A percentile compares a stretch with the other conserved stretches of the same genome.
These are phyloP conservation scores for Plagodis pulveraria DNA, from an alignment of 2,888 invertebrate species.

Conservation along the genomic window DNA sequence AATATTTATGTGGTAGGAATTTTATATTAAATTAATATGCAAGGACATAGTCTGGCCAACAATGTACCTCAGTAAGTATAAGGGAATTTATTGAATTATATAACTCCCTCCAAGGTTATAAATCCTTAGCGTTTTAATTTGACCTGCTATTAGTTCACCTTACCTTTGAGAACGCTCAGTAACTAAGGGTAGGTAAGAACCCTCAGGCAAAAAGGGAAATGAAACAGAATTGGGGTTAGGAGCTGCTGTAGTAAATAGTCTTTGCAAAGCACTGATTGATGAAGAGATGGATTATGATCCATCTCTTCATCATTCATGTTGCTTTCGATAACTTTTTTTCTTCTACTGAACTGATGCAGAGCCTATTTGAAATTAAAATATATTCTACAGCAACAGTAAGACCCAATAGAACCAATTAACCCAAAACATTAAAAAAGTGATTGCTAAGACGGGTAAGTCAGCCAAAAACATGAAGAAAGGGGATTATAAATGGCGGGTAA, in stretches of 20 bases:
- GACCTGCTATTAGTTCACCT: too few relatives aligned
- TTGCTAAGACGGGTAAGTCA: conserved; percentile 17
- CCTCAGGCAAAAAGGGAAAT: conserved; percentile 21
- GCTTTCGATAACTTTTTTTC: conserved; percentile 27
- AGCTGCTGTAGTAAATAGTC: conserved; percentile 27
- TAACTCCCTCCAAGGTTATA: too few relatives aligned
- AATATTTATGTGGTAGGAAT: too few relatives aligned
- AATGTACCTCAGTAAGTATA: too few relatives aligned
- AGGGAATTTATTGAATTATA: too few relatives aligned
- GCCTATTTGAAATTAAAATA: conserved; percentile 5
- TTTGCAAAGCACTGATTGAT: conserved; percentile 29
- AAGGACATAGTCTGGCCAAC: too few relatives aligned
- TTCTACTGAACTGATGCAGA: conserved; percentile 19
- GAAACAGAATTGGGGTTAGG: conserved; percentile 28
- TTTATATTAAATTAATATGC: too few relatives aligned
- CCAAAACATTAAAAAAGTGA: conserved; percentile 22
- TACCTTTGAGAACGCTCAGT: too few relatives aligned
- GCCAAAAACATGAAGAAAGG: conserved; percentile 25
- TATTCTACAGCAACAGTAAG: conserved; percentile 24
- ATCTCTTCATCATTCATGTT: conserved; percentile 24
- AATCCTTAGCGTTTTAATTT: too few relatives aligned
- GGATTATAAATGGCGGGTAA: conserved; percentile 29
- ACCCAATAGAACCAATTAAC: conserved; percentile 24
- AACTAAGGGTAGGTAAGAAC: too few relatives aligned
- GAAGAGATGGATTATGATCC: conserved; percentile 25